phyloP scores from a whole-genome alignment of 2,797 vertebrate genomes.

The Nyctalus aviator region DNA sequence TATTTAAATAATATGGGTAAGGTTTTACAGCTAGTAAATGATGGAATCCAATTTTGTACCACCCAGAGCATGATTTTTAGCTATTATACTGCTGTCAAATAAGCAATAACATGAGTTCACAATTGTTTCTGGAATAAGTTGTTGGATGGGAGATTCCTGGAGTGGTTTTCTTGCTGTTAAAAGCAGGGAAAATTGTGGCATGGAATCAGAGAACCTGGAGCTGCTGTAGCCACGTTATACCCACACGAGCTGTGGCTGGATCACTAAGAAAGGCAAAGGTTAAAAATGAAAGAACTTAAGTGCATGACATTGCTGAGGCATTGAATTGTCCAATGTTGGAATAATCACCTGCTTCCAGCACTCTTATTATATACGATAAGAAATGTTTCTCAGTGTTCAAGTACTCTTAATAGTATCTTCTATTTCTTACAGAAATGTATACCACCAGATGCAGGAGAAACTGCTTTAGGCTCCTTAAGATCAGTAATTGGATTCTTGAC shows the following conservation, averaged over 20 bases:
- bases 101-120: neutral
- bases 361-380: slow-evolving; percentile 35
- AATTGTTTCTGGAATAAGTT: neutral
- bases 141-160: neutral
- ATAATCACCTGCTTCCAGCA: neutral
- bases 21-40: neutral
- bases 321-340: neutral
- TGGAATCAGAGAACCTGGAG: neutral
- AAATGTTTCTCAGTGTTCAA: neutral
- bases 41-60: neutral
- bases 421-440: slow-evolving; percentile 4
- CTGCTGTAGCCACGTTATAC: neutral
- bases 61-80: neutral
- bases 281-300: neutral
- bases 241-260: neutral
- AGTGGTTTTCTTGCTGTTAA: neutral
- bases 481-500: slow-evolving; percentile 42
- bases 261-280: neutral
- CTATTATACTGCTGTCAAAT: neutral
- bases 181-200: neutral
- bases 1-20: neutral
- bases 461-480: neutral
- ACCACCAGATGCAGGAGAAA: neutral
- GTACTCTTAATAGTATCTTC: slow-evolving; percentile 41
- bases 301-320: neutral